Conservation (phyloP, 2,888 invertebrate genomes). For the Noctua janthe region DNA sequence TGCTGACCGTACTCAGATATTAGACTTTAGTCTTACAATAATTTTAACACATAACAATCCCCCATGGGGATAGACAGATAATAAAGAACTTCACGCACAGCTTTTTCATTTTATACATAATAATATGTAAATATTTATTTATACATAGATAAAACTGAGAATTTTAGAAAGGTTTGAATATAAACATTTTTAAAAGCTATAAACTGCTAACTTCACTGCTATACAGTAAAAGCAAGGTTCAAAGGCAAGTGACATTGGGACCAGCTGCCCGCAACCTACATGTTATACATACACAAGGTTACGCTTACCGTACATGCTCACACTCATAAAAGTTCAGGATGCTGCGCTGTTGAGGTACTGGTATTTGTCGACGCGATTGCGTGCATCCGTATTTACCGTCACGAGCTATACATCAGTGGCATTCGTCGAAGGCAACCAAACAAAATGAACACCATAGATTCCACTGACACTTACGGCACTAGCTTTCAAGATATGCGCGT, state of each 20-base stretch:
- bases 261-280: background rate
- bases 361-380: background rate
- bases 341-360: background rate
- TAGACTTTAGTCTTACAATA: background rate
- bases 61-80: background rate
- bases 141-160: constrained; percentile 2
- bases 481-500: background rate
- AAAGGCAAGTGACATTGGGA: background rate
- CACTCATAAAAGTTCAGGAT: background rate
- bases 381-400: background rate
- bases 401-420: background rate
- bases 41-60: background rate
- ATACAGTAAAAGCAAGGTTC: background rate
- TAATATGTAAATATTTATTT: background rate
- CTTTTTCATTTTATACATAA: background rate
- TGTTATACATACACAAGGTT: background rate
- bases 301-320: background rate
- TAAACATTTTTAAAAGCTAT: background rate
- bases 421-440: background rate
- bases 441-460: background rate
- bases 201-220: background rate
- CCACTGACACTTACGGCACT: background rate
- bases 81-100: background rate
- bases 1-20: background rate
- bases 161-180: constrained; percentile 10